Conservation (phyloP, 30 jellyfish, hydroid and myxozoan species). For the Aurelia aurita complex sp. Pacific region DNA sequence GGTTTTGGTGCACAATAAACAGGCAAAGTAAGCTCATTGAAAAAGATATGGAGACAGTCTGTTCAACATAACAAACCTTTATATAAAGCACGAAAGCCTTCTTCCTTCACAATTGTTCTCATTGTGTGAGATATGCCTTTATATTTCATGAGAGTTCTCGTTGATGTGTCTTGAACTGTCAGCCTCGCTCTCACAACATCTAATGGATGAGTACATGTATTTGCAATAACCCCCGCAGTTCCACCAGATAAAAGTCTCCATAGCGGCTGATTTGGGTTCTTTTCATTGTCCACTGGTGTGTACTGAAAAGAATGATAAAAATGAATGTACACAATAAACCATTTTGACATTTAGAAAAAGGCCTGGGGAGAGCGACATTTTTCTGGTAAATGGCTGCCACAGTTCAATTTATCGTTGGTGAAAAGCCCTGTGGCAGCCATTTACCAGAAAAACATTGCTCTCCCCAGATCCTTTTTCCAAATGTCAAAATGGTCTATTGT, state of each 20-base stretch:
- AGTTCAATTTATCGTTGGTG: not conserved
- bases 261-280: constrained; percentile 83
- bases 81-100: constrained; percentile 73
- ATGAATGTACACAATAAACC: too few relatives aligned
- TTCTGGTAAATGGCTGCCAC: too few relatives aligned
- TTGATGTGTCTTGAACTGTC: constrained; percentile 67
- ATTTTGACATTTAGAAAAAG: too few relatives aligned
- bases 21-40: too few relatives aligned
- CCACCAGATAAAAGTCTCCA: constrained; percentile 91
- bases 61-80: constrained; percentile 43
- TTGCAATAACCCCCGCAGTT: constrained; percentile 93
- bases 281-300: constrained; percentile 89
- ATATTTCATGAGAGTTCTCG: constrained; percentile 17
- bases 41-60: too few relatives aligned
- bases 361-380: too few relatives aligned
- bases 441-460: too few relatives aligned
- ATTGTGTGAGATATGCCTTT: constrained; percentile 72
- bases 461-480: too few relatives aligned
- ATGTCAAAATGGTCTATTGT: too few relatives aligned
- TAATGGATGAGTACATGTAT: constrained; percentile 74
- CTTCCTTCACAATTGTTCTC: constrained; percentile 59
- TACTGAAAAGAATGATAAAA: constrained; percentile 38
- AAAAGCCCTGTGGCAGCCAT: not conserved
- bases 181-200: constrained; percentile 91
- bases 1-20: too few relatives aligned